phyloP scores from a whole-genome alignment of 2,797 vertebrate species.

The Sebastes umbrosus region DNA sequence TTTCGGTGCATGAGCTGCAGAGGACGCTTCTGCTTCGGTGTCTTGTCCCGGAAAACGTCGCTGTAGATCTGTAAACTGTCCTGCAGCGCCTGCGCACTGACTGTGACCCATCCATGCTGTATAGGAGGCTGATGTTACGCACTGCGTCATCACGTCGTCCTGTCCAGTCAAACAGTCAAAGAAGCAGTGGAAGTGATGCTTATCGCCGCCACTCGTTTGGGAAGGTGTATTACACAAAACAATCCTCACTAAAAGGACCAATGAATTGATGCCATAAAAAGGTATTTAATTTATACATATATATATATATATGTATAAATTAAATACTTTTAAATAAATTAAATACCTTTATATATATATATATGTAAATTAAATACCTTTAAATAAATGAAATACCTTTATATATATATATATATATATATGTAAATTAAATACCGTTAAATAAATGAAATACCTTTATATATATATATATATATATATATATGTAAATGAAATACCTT shows the following conservation, averaged over 20 bases:
- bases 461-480: too few species aligned
- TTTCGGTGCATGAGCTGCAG: background rate
- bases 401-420: too few species aligned
- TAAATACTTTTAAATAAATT: too few species aligned
- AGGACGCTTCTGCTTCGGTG: constrained; percentile 29
- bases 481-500: too few species aligned
- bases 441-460: too few species aligned
- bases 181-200: fast-evolving
- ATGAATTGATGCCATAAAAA: background rate
- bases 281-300: background rate
- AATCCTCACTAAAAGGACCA: too few species aligned
- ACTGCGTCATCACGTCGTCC: background rate
- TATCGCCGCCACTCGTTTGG: constrained; percentile 25
- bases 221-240: constrained; percentile 15
- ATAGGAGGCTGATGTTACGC: background rate
- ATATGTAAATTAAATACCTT: too few species aligned
- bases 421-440: too few species aligned
- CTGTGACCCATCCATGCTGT: constrained; percentile 2
- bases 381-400: too few species aligned
- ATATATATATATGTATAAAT: background rate
- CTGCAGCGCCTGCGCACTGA: fast-evolving
- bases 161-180: background rate
- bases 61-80: constrained; percentile 18
- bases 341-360: too few species aligned
- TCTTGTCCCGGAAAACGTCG: background rate